Evolutionary conservation across 2,797 vertebrate species (phyloP).

Genomic region (Sebastes itinus): DNA sequence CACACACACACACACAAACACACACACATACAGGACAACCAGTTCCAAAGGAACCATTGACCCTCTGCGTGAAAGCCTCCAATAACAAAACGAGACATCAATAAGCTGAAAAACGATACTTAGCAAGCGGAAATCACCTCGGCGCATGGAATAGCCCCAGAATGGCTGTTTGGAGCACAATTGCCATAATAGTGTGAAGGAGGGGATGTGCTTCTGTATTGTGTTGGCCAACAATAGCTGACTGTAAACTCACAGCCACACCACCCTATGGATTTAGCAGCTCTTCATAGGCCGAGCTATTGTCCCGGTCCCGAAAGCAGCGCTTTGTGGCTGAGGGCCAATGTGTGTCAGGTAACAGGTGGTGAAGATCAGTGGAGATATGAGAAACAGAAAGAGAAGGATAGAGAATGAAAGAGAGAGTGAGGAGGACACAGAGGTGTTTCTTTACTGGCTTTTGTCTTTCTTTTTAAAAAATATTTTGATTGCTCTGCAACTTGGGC

Average conservation of each 20-base stretch:
- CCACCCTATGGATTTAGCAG: constrained; percentile 72
- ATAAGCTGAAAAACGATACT: constrained; percentile 80
- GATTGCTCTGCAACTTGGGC: constrained; percentile 63
- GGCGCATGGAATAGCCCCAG: constrained; percentile 62
- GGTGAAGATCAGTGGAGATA: constrained; percentile 56
- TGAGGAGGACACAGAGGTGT: constrained; percentile 18
- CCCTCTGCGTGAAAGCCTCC: constrained; percentile 71
- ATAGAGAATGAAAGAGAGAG: constrained; percentile 28
- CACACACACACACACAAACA: constrained; percentile 20
- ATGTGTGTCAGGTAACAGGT: constrained; percentile 77
- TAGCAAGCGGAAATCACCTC: constrained; percentile 73
- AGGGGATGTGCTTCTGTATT: constrained; percentile 73
- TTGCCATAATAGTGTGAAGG: constrained; percentile 58
- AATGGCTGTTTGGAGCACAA: constrained; percentile 72
- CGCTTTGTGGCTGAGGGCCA: constrained; percentile 66
- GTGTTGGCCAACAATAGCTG: constrained; percentile 75
- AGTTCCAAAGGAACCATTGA: constrained; percentile 71
- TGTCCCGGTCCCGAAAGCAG: constrained; percentile 63
- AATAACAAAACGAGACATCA: constrained; percentile 79
- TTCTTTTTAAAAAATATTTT: constrained; percentile 51
- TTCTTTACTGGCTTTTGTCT: constrained; percentile 9
- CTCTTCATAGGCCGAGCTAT: constrained; percentile 60
- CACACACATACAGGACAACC: constrained; percentile 57
- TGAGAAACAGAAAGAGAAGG: constrained; percentile 24
- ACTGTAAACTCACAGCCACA: constrained; percentile 70